Conservation (phyloP, 2,113 vertebrate species). For the Chlamydotis undulata region DNA sequence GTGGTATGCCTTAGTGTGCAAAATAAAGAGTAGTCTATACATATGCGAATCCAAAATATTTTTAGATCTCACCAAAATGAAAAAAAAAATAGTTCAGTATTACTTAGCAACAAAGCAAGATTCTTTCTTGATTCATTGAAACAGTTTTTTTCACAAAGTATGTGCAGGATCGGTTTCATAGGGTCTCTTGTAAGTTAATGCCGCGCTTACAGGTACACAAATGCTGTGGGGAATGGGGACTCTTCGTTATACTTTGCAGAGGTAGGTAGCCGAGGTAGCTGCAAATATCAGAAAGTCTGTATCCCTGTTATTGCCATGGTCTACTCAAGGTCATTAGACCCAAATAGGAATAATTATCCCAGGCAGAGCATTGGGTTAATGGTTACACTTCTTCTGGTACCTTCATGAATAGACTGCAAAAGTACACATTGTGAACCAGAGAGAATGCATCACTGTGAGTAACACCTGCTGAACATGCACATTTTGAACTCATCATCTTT, state of each 20-base stretch:
- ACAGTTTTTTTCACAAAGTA: background rate
- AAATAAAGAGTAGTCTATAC: background rate
- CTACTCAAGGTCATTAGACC: background rate
- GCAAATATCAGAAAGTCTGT: background rate
- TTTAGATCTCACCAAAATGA: background rate
- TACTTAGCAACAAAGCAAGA: background rate
- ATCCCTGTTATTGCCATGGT: background rate
- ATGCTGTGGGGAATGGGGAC: background rate
- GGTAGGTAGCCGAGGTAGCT: background rate
- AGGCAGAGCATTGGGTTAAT: background rate
- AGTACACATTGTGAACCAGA: background rate
- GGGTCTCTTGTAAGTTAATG: background rate
- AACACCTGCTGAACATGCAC: background rate
- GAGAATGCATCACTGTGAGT: background rate
- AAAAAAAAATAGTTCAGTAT: background rate
- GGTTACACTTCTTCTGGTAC: background rate
- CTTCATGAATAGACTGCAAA: background rate
- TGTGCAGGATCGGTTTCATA: background rate
- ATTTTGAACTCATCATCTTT: background rate
- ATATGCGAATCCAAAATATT: background rate
- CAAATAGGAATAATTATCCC: background rate
- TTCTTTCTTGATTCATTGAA: background rate
- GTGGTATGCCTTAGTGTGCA: background rate
- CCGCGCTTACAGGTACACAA: background rate
- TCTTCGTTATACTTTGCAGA: background rate